Evolutionary conservation across 2,888 invertebrate species (phyloP).

Genomic region (Papilio protenor): DNA sequence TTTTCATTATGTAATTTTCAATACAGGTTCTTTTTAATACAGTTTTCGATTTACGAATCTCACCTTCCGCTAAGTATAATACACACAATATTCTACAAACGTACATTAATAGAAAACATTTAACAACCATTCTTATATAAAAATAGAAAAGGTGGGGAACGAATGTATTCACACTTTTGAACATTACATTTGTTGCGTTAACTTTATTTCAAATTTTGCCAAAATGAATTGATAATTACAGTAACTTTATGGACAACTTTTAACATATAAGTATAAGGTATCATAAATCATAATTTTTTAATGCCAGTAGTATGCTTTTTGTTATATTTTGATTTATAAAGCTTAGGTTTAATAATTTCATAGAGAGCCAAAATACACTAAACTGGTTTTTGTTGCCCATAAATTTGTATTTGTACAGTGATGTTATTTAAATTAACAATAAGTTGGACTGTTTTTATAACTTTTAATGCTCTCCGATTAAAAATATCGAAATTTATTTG

Average conservation of each 20-base stretch:
- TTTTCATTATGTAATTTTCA: constrained; percentile 22
- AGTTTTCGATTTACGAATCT: constrained; percentile 15
- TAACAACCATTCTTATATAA: constrained; percentile 24
- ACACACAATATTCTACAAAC: constrained; percentile 26
- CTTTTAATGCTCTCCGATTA: background rate
- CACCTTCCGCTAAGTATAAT: constrained; percentile 19
- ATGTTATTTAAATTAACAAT: background rate
- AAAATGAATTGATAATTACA: background rate
- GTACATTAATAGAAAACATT: constrained; percentile 22
- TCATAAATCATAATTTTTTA: no score
- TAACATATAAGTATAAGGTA: no score
- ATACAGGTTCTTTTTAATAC: constrained; percentile 36
- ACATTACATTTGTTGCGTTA: background rate
- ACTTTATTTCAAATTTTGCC: background rate
- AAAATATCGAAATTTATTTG: background rate
- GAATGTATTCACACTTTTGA: constrained; percentile 3
- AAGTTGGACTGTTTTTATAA: background rate
- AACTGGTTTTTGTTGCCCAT: background rate
- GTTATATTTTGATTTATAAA: no score
- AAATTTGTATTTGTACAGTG: background rate
- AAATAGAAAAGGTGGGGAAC: constrained; percentile 14
- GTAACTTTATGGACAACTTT: no score
- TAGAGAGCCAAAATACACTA: background rate
- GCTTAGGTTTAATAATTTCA: background rate
- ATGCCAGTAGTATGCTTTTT: no score